Evolutionary conservation across 2,797 vertebrate species (phyloP).

Genomic region (Acanthurus leucopareius): DNA sequence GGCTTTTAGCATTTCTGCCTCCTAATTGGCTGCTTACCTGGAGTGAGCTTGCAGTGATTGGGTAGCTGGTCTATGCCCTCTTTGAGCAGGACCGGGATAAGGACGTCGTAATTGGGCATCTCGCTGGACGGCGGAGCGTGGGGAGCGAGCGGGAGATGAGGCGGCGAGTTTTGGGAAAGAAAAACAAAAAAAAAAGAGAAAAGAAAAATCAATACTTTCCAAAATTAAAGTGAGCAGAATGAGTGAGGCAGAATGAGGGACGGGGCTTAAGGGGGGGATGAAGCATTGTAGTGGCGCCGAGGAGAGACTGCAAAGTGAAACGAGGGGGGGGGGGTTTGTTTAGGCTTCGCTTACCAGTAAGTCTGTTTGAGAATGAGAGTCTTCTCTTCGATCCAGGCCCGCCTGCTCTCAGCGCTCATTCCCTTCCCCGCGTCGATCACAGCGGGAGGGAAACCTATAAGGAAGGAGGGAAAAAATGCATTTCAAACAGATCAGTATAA

Average conservation of each 20-base stretch:
- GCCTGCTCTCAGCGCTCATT: constrained; percentile 88
- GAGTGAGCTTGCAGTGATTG: constrained; percentile 91
- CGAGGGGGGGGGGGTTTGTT: constrained; percentile 29
- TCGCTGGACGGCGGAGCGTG: constrained; percentile 78
- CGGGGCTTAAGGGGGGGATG: constrained; percentile 36
- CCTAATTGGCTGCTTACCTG: constrained; percentile 84
- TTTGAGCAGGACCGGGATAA: constrained; percentile 89
- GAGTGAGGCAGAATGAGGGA: constrained; percentile 51
- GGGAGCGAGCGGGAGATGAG: not conserved
- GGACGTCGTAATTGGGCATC: constrained; percentile 91
- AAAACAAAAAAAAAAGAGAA: constrained; percentile 15
- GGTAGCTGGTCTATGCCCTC: constrained; percentile 91
- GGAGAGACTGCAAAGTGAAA: constrained; percentile 49
- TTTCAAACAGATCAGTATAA: constrained; percentile 54
- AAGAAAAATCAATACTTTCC: constrained; percentile 57
- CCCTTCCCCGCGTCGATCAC: constrained; percentile 90
- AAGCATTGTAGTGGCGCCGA: constrained; percentile 12
- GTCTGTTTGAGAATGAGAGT: constrained; percentile 90
- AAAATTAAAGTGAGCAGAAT: constrained; percentile 57
- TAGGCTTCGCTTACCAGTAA: constrained; percentile 87
- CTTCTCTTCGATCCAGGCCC: constrained; percentile 90
- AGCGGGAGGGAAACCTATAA: constrained; percentile 85
- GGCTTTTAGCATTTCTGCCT: constrained; percentile 2
- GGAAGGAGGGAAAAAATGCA: constrained; percentile 9
- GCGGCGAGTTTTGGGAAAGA: not conserved